Evolutionary conservation across 2,113 vertebrate genomes (phyloP), one percentile per base, ranked within the genome.

Genomic region (Grantiella picta): DNA sequence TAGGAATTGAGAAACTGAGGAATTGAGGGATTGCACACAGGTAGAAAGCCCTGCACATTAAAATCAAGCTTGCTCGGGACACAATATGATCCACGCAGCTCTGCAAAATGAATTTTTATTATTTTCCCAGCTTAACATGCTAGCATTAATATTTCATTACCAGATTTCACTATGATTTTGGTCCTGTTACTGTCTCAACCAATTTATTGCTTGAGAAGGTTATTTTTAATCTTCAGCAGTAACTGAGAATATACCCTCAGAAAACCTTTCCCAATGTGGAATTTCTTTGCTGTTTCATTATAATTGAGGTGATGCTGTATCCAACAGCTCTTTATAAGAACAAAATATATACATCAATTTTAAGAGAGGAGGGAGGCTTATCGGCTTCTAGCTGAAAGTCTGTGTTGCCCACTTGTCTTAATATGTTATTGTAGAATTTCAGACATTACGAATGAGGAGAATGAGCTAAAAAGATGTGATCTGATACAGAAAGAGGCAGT

Each of bases 111-210:
- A 94, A 86, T 95, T 97, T 96, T 95, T 94, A 94, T 95, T 66
- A 90, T 96, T 96, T 92, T 79, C 86, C 79, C 90, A 88, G 85
- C 76, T 94, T 94, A 94, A 96, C 90, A 85, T 70, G 60, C 79
- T 92, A 86, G 72, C 86, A 94, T 97, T 97, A 97, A 97, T 97
- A 97, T 97, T 97, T 97, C 94, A 97, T 96, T 94, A 88, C 91
- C 94, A 89, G 91, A 95, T 95, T 96, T 97, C 94, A 60, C 93
- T 95, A 36, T 95, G 96, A 96, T 97, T 97, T 97, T 92, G 17
- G 86, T 94, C 75, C 86, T 95, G 90, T 96, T 97, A 95, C 96
- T 96, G 96, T 97, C 96, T 92, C 73, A 95, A 92, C 90, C 96
- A 96, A 96, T 97, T 95, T 97, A 94, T 96, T 96, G 92, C 96